These are phyloP conservation scores for Mylabris sibirica DNA, from an alignment of 2,888 invertebrate species.

Conservation along the genomic window DNA sequence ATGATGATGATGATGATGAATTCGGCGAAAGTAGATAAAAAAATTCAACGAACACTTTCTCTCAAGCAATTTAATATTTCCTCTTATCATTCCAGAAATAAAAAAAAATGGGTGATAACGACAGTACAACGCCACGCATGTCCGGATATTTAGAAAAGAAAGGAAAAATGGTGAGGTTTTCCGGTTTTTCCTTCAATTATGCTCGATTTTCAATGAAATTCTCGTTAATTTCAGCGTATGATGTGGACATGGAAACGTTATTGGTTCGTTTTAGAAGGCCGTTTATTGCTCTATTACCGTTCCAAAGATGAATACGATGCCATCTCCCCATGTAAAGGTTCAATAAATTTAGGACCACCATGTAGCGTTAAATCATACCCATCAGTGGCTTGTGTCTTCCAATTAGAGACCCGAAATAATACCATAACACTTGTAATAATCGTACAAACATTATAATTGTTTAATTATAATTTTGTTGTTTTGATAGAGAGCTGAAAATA, in stretches of 20 bases:
- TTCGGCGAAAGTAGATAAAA: neutral
- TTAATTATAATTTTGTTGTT: constrained; percentile 8
- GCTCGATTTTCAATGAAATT: neutral
- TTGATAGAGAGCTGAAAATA: constrained; percentile 61
- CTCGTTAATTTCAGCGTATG: constrained; percentile 54
- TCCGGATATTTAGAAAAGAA: constrained; percentile 64
- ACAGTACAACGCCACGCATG: constrained; percentile 51
- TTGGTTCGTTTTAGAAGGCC: constrained; percentile 66
- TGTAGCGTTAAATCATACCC: constrained; percentile 58
- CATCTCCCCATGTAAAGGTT: constrained; percentile 64
- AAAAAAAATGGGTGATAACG: neutral
- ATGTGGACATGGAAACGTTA: constrained; percentile 64
- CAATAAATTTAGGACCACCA: constrained; percentile 63
- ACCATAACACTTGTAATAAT: constrained; percentile 60
- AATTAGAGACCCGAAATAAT: constrained; percentile 61
- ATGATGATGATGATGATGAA: neutral
- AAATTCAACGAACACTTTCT: too few relatives aligned
- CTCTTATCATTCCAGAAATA: neutral
- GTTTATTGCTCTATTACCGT: constrained; percentile 64
- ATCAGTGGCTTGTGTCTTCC: constrained; percentile 54
- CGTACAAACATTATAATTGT: constrained; percentile 8
- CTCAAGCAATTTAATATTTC: neutral
- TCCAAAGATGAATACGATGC: constrained; percentile 64
- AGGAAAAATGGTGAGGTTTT: constrained; percentile 53
- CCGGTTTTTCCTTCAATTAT: neutral